These are phyloP conservation scores for Psilopogon haemacephalus DNA, from an alignment of 2,113 vertebrate species.

Conservation along the genomic window DNA sequence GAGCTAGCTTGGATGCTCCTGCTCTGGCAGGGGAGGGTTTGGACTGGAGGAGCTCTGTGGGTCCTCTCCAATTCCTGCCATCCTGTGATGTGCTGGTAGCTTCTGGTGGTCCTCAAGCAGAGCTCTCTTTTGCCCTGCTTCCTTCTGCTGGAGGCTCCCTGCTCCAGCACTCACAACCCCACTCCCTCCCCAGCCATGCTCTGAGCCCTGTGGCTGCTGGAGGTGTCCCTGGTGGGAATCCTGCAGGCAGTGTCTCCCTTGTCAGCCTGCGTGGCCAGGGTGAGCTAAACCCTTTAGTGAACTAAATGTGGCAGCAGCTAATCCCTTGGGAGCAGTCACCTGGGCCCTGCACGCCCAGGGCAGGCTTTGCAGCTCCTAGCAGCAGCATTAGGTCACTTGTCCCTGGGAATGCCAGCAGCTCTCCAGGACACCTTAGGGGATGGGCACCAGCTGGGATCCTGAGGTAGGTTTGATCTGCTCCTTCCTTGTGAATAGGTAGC, in stretches of 20 bases:
- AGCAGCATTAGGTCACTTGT: not conserved
- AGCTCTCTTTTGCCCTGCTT: not conserved
- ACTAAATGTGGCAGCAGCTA: slow-evolving; percentile 73
- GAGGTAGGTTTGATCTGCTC: not conserved
- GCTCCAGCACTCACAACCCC: not conserved
- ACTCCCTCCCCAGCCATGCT: accelerated
- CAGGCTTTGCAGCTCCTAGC: slow-evolving; percentile 67
- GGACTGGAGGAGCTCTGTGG: too few species aligned
- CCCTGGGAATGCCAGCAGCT: slow-evolving; percentile 32
- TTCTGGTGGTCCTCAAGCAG: accelerated
- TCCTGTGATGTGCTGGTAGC: not conserved
- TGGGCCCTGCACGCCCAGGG: slow-evolving; percentile 41
- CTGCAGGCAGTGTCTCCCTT: not conserved
- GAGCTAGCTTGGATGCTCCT: too few species aligned
- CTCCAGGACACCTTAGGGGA: not conserved
- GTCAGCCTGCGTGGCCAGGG: not conserved
- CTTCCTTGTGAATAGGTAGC: not conserved
- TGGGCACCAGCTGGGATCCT: not conserved
- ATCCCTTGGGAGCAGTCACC: slow-evolving; percentile 68
- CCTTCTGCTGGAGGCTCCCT: not conserved
- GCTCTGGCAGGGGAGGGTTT: too few species aligned
- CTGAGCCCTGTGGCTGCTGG: not conserved
- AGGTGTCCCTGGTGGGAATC: not conserved
- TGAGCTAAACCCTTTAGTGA: slow-evolving; percentile 71
- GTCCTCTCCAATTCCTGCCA: too few species aligned